Base-by-base conservation (phyloP, 2,888 invertebrate genomes). In the Pheosia gnoma region DNA sequence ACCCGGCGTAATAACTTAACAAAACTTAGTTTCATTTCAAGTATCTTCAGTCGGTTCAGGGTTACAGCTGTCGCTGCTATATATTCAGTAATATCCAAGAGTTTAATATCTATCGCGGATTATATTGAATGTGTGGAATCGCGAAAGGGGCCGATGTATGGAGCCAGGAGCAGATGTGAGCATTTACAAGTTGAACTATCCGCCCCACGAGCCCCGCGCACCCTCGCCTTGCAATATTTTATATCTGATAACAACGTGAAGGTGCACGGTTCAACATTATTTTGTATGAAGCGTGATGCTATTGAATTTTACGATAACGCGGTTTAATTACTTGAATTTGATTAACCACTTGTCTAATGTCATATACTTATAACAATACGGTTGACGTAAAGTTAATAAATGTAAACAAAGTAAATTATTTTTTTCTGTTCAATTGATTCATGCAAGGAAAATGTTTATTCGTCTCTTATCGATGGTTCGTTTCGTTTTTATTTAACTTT, bases 61-160 rank as follows among this genome's bases (percentile, higher is more conserved):
- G 71, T 70, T 81, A 83, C 89, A 89, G 84, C 89, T 86, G 88
- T 82, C 82, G 81, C 81, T 80, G 60, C 60, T 83, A 82, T 81
- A 78, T 81, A 81, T 85, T 80, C 82, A 73, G 75, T 75, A 82
- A 84, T 82, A 83, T 84, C 81, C 62, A 74, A 74, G 78, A 81
- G 77, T 87, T 86, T 86, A 88, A 89, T 89, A 89, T 89, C 84
- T 81, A 85, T 73, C 70, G 68, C 68, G 77, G 73, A 81, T 82
- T 80, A 78, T 85, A 84, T 83, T 81, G 75, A 79, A 82, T 82
- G 80, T 80, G 76, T 81, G 77, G 82, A 81, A 79, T 77, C 63
- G 74, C 77, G 74, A 80, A 72, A 73, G 79, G 73, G 68, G 74
- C 74, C 75, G 79, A 76, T 73, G 75, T 76, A 74, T 73, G 79